Percentiles rank a stretch among this genome's conserved stretches.
Evolutionary conservation across 2,888 invertebrate species (phyloP).

Genomic region (Drosophila pseudotakahashii): DNA sequence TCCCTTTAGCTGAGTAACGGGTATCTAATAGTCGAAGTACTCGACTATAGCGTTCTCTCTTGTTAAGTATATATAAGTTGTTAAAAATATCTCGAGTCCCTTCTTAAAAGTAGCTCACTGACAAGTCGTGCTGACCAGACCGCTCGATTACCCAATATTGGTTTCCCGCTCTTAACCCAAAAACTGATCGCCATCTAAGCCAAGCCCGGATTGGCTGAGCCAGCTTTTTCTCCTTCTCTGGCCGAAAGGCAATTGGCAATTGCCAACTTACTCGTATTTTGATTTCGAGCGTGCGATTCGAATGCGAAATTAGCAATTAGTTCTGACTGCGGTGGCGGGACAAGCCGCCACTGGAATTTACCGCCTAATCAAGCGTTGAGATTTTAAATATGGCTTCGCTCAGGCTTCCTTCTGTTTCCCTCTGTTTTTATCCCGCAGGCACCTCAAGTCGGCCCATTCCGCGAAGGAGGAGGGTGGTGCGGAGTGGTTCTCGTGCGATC

Average conservation of each 20-base stretch:
- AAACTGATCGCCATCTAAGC: slow-evolving; percentile 62
- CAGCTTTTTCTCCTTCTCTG: slow-evolving; percentile 18
- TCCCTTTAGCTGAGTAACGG: too few species aligned
- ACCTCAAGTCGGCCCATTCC: slow-evolving; percentile 73
- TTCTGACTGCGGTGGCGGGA: slow-evolving; percentile 43
- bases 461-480: slow-evolving; percentile 61
- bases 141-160: slow-evolving; percentile 16
- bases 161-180: slow-evolving; percentile 25
- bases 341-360: slow-evolving; percentile 75
- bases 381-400: slow-evolving; percentile 68
- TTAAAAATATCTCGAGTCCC: not conserved
- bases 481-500: slow-evolving; percentile 87
- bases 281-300: slow-evolving; percentile 72
- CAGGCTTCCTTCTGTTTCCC: slow-evolving; percentile 24
- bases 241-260: slow-evolving; percentile 49
- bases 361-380: slow-evolving; percentile 62
- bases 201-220: slow-evolving; percentile 31
- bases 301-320: slow-evolving; percentile 77
- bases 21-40: too few species aligned
- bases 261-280: slow-evolving; percentile 60
- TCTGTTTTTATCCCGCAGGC: slow-evolving; percentile 63
- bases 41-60: too few species aligned
- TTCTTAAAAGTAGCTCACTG: slow-evolving; percentile 1
- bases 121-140: slow-evolving; percentile 3
- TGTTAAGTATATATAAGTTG: too few species aligned